Percentiles rank a stretch among this genome's conserved stretches.
Evolutionary conservation across 2,888 invertebrate species (phyloP).

Genomic region (Rhopalosiphum nymphaeae): DNA sequence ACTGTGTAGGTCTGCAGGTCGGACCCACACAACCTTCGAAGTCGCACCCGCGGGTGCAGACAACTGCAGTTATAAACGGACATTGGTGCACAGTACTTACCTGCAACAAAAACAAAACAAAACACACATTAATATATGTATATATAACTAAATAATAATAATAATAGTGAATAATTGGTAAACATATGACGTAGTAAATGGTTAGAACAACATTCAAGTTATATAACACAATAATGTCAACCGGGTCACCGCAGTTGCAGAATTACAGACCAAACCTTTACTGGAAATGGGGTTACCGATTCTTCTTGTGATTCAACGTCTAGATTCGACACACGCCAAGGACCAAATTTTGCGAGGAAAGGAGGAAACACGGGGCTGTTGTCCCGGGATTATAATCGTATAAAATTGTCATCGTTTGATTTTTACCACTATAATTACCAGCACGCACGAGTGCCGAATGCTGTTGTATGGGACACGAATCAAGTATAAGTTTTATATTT

Average conservation of each 20-base stretch:
- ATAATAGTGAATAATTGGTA: background rate
- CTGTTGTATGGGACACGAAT: background rate
- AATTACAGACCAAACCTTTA: background rate
- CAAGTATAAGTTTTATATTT: background rate
- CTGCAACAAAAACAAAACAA: conserved; percentile 45
- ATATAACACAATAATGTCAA: background rate
- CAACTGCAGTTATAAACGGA: background rate
- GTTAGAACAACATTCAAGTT: background rate
- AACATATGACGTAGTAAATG: background rate
- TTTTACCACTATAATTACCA: no score
- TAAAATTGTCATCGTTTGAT: no score
- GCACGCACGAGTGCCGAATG: background rate
- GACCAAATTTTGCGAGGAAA: background rate
- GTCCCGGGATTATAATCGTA: no score
- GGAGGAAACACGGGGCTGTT: background rate
- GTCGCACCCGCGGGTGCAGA: background rate
- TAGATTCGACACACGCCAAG: background rate
- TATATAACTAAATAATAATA: background rate
- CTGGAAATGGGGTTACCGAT: background rate
- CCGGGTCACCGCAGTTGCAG: background rate
- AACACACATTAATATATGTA: background rate
- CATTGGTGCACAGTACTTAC: conserved; percentile 26
- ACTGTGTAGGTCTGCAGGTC: background rate
- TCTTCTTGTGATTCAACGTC: background rate
- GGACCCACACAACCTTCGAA: background rate